Evolutionary conservation across 2,113 vertebrate genomes (phyloP).

Genomic region (Phaetusa simplex): DNA sequence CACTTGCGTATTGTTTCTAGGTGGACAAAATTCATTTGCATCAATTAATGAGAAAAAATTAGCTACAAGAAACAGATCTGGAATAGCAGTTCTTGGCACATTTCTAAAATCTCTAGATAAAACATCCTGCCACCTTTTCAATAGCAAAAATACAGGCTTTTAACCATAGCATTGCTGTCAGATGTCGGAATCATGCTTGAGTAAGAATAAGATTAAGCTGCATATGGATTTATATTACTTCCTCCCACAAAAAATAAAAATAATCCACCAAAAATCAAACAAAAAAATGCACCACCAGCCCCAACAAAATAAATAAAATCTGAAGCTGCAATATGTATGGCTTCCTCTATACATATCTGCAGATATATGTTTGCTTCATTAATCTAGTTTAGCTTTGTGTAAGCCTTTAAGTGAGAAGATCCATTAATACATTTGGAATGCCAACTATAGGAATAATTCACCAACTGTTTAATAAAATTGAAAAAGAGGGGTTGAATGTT

Average conservation of each 20-base stretch:
- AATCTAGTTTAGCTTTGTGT: slow-evolving; percentile 35
- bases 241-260: background rate
- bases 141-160: background rate
- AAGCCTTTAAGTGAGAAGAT: slow-evolving; percentile 40
- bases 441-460: background rate
- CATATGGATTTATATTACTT: background rate
- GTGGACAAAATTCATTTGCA: background rate
- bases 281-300: rapidly evolving
- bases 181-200: background rate
- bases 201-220: slow-evolving; percentile 39
- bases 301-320: background rate
- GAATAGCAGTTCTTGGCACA: background rate
- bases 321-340: slow-evolving; percentile 1
- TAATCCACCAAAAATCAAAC: background rate
- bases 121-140: background rate
- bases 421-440: slow-evolving; percentile 45
- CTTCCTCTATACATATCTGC: background rate
- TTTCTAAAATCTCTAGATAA: background rate
- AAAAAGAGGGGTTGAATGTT: background rate
- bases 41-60: background rate
- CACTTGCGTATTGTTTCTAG: background rate
- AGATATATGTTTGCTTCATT: slow-evolving; percentile 39
- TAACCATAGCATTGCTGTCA: background rate
- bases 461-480: background rate
- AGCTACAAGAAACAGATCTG: background rate